Percentiles rank a stretch among this genome's conserved stretches.
Evolutionary conservation across 2,888 invertebrate species (phyloP).

Genomic region (Thecophora atra): DNA sequence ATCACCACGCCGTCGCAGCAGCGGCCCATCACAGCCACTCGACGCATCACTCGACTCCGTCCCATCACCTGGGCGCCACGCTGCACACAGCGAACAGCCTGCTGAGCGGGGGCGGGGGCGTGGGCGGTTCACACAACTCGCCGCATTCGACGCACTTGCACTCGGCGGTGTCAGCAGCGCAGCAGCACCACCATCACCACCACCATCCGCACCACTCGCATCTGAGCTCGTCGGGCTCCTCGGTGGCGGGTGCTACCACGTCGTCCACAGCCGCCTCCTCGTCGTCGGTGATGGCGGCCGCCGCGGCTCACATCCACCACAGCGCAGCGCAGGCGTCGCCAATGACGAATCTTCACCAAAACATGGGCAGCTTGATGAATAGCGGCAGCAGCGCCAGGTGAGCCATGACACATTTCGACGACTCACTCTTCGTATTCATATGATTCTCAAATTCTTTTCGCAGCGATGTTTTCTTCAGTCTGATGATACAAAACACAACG

Average conservation of each 20-base stretch:
- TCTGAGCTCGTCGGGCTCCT: constrained; percentile 39
- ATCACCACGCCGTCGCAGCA: constrained; percentile 48
- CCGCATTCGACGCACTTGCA: constrained; percentile 29
- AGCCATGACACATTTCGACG: too few species aligned
- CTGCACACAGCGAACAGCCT: constrained; percentile 32
- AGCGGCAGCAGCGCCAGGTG: constrained; percentile 66
- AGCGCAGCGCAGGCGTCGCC: constrained; percentile 64
- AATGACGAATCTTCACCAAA: constrained; percentile 65
- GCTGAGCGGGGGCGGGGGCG: constrained; percentile 46
- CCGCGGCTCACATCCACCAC: constrained; percentile 60
- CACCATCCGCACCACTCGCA: constrained; percentile 44
- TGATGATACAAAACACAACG: constrained; percentile 67
- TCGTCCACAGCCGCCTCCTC: constrained; percentile 55
- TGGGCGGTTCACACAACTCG: constrained; percentile 37
- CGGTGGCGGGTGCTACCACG: constrained; percentile 45
- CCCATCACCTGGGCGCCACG: constrained; percentile 29
- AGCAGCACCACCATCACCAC: constrained; percentile 40
- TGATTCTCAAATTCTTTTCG: not conserved
- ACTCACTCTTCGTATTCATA: not conserved
- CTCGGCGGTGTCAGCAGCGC: constrained; percentile 32
- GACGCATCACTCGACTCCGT: constrained; percentile 46
- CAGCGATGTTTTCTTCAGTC: constrained; percentile 66
- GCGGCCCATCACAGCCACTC: constrained; percentile 45
- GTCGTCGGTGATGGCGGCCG: constrained; percentile 53
- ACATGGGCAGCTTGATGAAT: constrained; percentile 66